Evolutionary conservation across 2,797 vertebrate genomes (phyloP).

Genomic region (Borostomias antarcticus): DNA sequence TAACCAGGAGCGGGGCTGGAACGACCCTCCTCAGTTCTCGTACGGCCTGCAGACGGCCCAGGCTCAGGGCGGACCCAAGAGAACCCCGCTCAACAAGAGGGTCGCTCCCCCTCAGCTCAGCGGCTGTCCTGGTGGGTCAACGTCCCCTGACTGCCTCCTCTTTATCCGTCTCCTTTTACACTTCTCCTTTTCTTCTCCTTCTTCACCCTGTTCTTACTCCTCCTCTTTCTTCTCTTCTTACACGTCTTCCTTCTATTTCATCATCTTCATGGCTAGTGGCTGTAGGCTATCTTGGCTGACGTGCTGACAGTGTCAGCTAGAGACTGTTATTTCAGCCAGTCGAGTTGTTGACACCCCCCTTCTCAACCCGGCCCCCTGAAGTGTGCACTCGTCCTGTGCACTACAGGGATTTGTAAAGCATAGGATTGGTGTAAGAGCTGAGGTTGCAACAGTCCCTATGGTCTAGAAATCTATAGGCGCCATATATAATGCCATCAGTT

Average conservation of each 20-base stretch:
- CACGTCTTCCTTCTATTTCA: neutral
- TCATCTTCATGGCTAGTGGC: neutral
- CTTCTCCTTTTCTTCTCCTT: neutral
- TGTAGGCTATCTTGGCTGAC: no score
- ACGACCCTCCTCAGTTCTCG: constrained; percentile 93
- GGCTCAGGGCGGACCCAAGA: constrained; percentile 59
- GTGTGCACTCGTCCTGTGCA: no score
- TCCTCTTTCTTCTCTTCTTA: no score
- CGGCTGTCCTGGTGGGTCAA: constrained; percentile 60
- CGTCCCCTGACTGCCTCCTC: neutral
- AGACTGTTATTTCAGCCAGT: no score
- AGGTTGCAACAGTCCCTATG: no score
- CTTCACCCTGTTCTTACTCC: neutral
- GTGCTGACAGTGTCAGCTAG: no score
- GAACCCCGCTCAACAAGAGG: constrained; percentile 76
- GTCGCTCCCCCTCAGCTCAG: constrained; percentile 62
- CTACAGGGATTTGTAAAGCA: no score
- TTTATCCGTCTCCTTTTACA: neutral
- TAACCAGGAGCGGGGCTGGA: constrained; percentile 91
- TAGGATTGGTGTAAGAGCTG: no score
- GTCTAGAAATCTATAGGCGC: no score
- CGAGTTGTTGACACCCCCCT: no score
- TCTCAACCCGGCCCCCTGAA: no score
- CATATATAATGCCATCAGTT: no score
- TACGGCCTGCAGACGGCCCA: constrained; percentile 82